These are phyloP conservation scores for Gorilla gorilla DNA, from an alignment of 2,113 vertebrate species.

Conservation along the genomic window DNA sequence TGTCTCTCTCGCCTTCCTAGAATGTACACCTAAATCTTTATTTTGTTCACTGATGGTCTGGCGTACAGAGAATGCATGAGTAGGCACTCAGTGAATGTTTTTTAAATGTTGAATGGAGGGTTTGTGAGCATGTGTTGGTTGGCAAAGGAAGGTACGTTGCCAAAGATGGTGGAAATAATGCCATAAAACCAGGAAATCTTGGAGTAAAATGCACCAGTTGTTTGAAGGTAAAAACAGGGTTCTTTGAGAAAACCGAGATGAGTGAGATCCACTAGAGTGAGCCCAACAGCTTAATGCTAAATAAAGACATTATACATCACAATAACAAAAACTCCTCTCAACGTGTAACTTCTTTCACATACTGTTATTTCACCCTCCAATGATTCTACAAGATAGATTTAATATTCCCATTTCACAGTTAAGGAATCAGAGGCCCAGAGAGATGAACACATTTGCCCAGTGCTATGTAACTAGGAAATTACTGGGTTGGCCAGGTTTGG, in stretches of 20 bases:
- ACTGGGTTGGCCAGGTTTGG: background rate
- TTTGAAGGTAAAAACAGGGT: background rate
- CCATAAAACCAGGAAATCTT: background rate
- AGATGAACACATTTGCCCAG: background rate
- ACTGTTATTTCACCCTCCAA: background rate
- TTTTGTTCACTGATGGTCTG: background rate
- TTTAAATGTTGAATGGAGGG: background rate
- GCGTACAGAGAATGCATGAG: background rate
- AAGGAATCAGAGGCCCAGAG: background rate
- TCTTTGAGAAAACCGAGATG: background rate
- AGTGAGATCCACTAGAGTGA: background rate
- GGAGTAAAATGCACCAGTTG: background rate
- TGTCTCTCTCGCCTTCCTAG: background rate
- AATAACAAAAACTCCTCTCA: background rate
- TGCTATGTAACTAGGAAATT: background rate
- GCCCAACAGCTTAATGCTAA: background rate
- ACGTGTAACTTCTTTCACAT: background rate
- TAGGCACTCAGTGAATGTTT: background rate
- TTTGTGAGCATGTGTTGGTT: background rate
- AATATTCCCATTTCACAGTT: background rate
- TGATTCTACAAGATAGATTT: background rate
- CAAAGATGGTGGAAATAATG: background rate
- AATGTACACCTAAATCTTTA: background rate
- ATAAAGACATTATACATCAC: background rate
- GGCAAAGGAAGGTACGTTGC: rapidly evolving